Conservation (phyloP, 1,140 invertebrate genomes). For the Leptinotarsa undecemlineata region DNA sequence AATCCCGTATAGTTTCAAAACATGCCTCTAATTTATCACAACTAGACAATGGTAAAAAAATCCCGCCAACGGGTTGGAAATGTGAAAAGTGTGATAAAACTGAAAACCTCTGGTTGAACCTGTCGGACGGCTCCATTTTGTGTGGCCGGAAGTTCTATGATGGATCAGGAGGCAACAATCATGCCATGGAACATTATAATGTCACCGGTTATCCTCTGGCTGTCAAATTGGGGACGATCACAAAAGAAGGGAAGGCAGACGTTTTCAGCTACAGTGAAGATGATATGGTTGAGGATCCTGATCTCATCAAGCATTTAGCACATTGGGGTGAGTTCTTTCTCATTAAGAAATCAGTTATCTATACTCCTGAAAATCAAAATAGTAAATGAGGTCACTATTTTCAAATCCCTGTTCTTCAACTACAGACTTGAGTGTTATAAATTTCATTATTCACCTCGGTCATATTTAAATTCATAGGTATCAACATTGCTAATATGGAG, state of each 20-base stretch:
- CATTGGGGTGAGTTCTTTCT: conserved; percentile 69
- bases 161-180: conserved; percentile 97
- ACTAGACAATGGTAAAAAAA: conserved; percentile 85
- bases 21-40: conserved; percentile 83
- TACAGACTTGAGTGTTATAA: too few relatives aligned
- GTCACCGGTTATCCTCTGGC: conserved; percentile 84
- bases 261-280: conserved; percentile 98
- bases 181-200: conserved; percentile 89
- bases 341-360: too few relatives aligned
- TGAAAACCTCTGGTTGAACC: conserved; percentile 96
- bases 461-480: conserved; percentile 62
- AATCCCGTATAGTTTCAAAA: conserved; percentile 78
- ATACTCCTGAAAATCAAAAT: too few relatives aligned
- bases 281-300: conserved; percentile 95
- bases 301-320: conserved; percentile 83
- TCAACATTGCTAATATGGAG: conserved; percentile 89
- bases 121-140: conserved; percentile 92
- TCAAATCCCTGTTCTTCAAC: too few relatives aligned
- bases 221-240: conserved; percentile 97
- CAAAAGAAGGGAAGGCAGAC: conserved; percentile 88
- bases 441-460: not conserved
- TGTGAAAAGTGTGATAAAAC: conserved; percentile 93
- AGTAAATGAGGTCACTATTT: too few relatives aligned
- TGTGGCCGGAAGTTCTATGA: conserved; percentile 94
- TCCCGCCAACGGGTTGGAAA: conserved; percentile 92